phyloP scores from a whole-genome alignment of 1,140 invertebrate genomes.

The Popillia japonica region DNA sequence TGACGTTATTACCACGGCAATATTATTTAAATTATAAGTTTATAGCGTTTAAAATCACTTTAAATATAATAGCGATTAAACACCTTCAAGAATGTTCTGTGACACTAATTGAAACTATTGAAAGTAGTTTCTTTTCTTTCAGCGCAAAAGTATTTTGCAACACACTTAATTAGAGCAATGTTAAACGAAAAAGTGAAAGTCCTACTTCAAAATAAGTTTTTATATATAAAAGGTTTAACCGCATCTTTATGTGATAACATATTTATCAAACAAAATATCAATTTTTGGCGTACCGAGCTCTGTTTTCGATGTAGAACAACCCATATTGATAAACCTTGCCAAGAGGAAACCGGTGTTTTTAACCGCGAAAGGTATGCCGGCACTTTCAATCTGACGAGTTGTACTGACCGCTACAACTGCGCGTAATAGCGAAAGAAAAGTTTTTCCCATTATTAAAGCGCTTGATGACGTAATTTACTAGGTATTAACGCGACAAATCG shows the following conservation, averaged over 20 bases:
- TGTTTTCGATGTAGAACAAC: slow-evolving; percentile 34
- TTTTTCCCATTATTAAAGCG: slow-evolving; percentile 28
- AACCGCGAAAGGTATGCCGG: background rate
- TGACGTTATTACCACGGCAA: background rate
- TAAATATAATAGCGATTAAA: too few relatives aligned
- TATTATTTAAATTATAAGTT: background rate
- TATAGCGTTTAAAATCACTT: background rate
- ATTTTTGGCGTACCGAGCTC: slow-evolving; percentile 6
- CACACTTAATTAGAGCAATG: background rate
- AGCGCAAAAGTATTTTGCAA: background rate
- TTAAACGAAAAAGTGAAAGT: slow-evolving; percentile 1
- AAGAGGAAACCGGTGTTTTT: background rate
- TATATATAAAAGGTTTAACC: background rate
- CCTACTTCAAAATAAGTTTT: background rate
- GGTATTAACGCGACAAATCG: slow-evolving; percentile 9
- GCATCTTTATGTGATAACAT: background rate
- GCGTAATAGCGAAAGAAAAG: slow-evolving; percentile 23
- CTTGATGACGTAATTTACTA: slow-evolving; percentile 5
- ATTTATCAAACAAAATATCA: background rate
- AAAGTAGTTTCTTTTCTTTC: background rate
- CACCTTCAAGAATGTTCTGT: too few relatives aligned
- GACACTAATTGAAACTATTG: too few relatives aligned
- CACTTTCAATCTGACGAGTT: background rate
- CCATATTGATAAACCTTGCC: background rate
- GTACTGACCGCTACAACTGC: background rate